Percentiles rank a stretch among this genome's conserved stretches.
Conservation (phyloP, 2,113 vertebrate genomes). For the Phocoena sinus region DNA sequence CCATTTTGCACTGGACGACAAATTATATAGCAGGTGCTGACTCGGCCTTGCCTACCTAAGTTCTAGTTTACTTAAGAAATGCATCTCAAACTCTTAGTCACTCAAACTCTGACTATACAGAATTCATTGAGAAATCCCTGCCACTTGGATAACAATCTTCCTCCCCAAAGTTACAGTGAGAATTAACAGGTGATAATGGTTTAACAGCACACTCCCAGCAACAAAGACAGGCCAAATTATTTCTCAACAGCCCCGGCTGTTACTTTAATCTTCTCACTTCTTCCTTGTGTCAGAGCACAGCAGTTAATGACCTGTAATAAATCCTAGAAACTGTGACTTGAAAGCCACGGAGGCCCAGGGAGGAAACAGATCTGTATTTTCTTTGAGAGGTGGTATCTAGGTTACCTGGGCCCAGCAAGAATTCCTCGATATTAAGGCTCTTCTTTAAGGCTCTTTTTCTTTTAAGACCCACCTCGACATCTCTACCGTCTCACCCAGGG, state of each 20-base stretch:
- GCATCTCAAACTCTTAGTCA: not conserved
- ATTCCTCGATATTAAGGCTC: slow-evolving; percentile 36
- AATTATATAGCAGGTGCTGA: not conserved
- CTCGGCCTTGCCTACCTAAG: not conserved
- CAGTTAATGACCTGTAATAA: slow-evolving; percentile 45
- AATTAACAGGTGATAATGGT: slow-evolving; percentile 49
- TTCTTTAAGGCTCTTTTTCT: slow-evolving; percentile 34
- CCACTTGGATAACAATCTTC: slow-evolving; percentile 3
- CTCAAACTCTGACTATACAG: not conserved
- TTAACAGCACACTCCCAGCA: slow-evolving; percentile 25
- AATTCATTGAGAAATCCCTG: slow-evolving; percentile 44
- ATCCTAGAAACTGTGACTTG: not conserved
- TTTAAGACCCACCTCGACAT: not conserved
- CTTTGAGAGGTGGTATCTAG: not conserved
- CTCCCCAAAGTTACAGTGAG: not conserved
- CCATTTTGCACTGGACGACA: not conserved
- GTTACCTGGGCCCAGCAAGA: not conserved
- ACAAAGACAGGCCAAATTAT: not conserved
- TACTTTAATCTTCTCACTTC: slow-evolving; percentile 42
- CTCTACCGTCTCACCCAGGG: not conserved
- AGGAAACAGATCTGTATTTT: slow-evolving; percentile 28
- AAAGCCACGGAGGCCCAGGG: not conserved
- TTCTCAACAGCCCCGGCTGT: not conserved
- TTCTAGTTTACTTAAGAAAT: slow-evolving; percentile 7
- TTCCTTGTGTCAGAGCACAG: not conserved